Evolutionary conservation across 2,113 vertebrate species (phyloP), one percentile per base, ranked within the genome.

Genomic region (Cololabis saira): DNA sequence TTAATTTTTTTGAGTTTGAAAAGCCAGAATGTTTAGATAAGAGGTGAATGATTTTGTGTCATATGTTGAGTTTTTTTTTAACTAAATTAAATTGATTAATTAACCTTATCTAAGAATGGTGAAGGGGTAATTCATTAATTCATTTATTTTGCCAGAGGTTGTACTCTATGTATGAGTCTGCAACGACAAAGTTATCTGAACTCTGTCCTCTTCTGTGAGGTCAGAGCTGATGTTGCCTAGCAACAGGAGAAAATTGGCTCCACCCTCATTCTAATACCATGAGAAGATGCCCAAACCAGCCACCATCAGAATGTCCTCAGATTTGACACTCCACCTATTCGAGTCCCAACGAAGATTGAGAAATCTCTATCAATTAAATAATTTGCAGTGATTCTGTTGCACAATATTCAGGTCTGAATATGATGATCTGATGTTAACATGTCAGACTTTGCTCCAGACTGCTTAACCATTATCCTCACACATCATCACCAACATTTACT

Each of bases 371-470:
- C 30, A 30, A 30, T 30, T 3, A 30, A 8, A 30, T 30, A 8
- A 3, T 37, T 7, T 37, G 33, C 6, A 9, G 33, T 7, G 33
- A 37, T 37, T 37, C 10, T 9, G 33, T 37, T 37, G 33, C 33
- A 37, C 33, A 11, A 1, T 11, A 37, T 37, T 11, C 33, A 37
- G 33, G 33, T 11, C 6, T 37, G 6, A 7, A 37, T 11, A 9
- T 37, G 33, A 37, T 37, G 5, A 11, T 37, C 33, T 37, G 6
- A 37, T n/a, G 33, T 37, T 37, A 37, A 37, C 33, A 11, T 37
- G 67, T 44, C 56, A 58, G 30, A 52, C 37, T 43, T 63, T 24
- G 15, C 47, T 63, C 15, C 58, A 60, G 62, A 59, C 58, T 21
- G 24, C 33, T 50, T 2, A 10, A 18, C 44, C 49, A 59, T 72